Evolutionary conservation across 2,113 vertebrate species (phyloP).

Genomic region (Eurystomus gularis): DNA sequence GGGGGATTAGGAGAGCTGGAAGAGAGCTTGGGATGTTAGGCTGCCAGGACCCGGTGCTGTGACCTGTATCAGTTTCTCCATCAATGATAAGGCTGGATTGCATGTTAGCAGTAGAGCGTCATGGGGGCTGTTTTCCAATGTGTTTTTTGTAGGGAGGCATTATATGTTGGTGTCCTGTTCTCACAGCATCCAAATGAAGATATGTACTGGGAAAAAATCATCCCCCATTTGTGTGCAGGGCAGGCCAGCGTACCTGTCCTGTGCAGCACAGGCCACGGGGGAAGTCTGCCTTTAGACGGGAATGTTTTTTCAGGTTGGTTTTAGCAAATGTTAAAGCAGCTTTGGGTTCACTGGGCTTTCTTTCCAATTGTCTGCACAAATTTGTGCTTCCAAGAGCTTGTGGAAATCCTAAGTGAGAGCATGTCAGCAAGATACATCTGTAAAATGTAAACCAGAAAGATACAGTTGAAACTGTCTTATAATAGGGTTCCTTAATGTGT

Average conservation of each 20-base stretch:
- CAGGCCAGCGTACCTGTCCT: neutral
- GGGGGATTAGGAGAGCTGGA: conserved; percentile 35
- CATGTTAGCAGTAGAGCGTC: neutral
- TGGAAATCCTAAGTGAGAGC: neutral
- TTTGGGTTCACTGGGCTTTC: neutral
- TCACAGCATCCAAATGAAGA: neutral
- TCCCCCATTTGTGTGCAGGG: accelerated
- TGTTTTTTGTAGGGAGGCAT: neutral
- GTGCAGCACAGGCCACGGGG: neutral
- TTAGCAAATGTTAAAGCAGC: neutral
- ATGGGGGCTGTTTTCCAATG: neutral
- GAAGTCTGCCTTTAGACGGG: neutral
- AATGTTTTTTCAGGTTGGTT: neutral
- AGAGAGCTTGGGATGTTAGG: conserved; percentile 18
- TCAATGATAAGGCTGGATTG: neutral
- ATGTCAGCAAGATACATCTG: neutral
- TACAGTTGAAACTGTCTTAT: neutral
- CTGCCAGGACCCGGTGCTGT: conserved; percentile 20
- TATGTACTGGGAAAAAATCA: neutral
- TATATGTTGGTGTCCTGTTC: neutral
- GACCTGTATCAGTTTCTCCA: neutral
- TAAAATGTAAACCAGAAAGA: neutral
- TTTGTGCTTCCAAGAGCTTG: neutral
- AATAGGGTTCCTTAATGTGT: neutral
- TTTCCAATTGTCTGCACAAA: neutral